A percentile compares a stretch with the other conserved stretches of the same genome.
phyloP scores from a whole-genome alignment of 23 tunicate species.

The Halocynthia roretzi region DNA sequence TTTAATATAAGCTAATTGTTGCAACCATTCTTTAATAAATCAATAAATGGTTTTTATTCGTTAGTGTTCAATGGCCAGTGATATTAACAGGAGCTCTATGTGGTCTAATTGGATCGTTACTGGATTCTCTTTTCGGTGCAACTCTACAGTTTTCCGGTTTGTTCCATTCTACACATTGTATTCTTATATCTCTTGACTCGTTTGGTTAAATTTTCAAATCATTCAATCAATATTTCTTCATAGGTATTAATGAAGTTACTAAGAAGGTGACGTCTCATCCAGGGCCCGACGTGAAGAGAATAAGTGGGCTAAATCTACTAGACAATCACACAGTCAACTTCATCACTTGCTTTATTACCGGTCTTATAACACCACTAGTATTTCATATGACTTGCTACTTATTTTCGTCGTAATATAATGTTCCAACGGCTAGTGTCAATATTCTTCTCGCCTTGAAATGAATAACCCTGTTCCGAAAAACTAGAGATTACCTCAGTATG shows the following conservation, averaged over 20 bases:
- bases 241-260: slow-evolving; percentile 56
- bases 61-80: slow-evolving; percentile 46
- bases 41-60: background rate
- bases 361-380: slow-evolving; percentile 30
- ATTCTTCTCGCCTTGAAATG: background rate
- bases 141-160: slow-evolving; percentile 85
- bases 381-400: background rate
- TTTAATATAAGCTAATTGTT: too few relatives aligned
- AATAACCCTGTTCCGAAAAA: too few relatives aligned
- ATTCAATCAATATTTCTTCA: background rate
- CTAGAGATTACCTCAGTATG: too few relatives aligned
- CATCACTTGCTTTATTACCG: slow-evolving; percentile 46
- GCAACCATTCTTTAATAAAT: too few relatives aligned
- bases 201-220: too few relatives aligned
- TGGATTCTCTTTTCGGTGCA: slow-evolving; percentile 84
- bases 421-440: background rate
- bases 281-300: slow-evolving; percentile 57
- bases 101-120: slow-evolving; percentile 63
- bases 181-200: background rate
- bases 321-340: slow-evolving; percentile 82
- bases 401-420: background rate
- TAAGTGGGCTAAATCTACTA: slow-evolving; percentile 44
- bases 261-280: slow-evolving; percentile 53
- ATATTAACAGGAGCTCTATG: slow-evolving; percentile 33
- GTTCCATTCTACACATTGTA: background rate